Evolutionary conservation across 2,113 vertebrate genomes (phyloP), one percentile per base, ranked within the genome.

Genomic region (Proteles cristata): DNA sequence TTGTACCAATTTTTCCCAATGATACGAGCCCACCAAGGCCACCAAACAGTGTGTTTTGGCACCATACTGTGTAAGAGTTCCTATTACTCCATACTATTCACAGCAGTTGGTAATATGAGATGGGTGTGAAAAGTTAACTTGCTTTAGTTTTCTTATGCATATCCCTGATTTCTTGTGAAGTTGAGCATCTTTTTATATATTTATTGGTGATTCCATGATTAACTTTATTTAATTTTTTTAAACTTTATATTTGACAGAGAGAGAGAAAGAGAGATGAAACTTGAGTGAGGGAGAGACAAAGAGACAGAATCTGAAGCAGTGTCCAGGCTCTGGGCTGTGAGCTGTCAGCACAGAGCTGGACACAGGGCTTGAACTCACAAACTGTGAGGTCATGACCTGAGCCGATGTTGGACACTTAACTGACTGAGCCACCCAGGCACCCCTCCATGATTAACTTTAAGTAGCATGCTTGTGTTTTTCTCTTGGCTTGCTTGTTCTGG

Each of bases 121-220:
- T 73, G 26, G 4, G 15, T 92, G 2, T 76, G 25, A 94, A 88
- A 88, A 31, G 33, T 19, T 61, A 89, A 35, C 9, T 89, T 69
- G 33, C 33, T 88, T 92, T 90, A 93, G 14, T 77, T 91, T 87
- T 90, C 48, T 61, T 90, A 66, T 71, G 7, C 21, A 71, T 85
- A 89, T 93, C 21, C 35, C 5, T 80, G 45, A 71, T 93, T 92
- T 90, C 71, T 97, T 76, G 35, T 81, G 69, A 90, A 23, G 4
- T 33, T 88, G 58, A 61, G 21, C 58, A 23, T 61, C 55, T 61
- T 61, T 61, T 61, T 23, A 61, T 61, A 61, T 61, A 8, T n/a
- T 85, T 93, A 86, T 55, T 35, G 66, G 63, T 61, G 12, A 95
- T 14, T 50, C 8, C 16, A 28, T 33, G 31, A 58, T n/a, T 89